These are phyloP conservation scores for Colletes gigas DNA, from an alignment of 1,140 invertebrate species.

Conservation along the genomic window DNA sequence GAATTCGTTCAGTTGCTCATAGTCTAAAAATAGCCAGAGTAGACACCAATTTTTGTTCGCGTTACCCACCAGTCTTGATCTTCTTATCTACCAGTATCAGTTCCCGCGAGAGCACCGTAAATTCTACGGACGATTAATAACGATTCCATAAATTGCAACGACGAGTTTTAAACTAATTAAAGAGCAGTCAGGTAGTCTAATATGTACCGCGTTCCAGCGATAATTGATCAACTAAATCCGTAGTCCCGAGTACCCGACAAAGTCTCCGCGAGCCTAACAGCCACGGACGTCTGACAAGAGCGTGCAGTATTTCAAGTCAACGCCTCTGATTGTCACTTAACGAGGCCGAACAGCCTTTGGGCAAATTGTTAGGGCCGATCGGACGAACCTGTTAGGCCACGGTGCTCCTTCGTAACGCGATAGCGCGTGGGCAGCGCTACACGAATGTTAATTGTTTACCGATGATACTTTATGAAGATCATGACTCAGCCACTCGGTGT, in stretches of 20 bases:
- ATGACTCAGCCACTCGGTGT: conserved; percentile 57
- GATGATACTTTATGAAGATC: conserved; percentile 77
- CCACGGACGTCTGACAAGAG: conserved; percentile 18
- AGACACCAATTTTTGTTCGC: too few species aligned
- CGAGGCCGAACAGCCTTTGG: conserved; percentile 74
- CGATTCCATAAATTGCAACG: not conserved
- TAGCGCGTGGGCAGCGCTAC: conserved; percentile 68
- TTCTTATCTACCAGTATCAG: too few species aligned
- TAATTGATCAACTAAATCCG: not conserved
- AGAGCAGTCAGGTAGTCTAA: not conserved
- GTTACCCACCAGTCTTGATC: too few species aligned
- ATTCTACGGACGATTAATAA: too few species aligned
- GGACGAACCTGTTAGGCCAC: conserved; percentile 38
- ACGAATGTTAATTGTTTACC: conserved; percentile 77
- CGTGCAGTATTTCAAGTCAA: conserved; percentile 71
- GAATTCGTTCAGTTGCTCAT: too few species aligned
- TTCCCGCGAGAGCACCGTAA: too few species aligned
- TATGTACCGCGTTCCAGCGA: not conserved
- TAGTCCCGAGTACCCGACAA: not conserved
- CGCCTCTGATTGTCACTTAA: conserved; percentile 79
- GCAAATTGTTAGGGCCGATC: conserved; percentile 73
- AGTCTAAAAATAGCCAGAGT: too few species aligned
- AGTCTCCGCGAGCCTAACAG: conserved; percentile 15
- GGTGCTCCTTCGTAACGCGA: conserved; percentile 45
- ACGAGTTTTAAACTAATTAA: not conserved